Percentiles rank a stretch among this genome's conserved stretches.
Conservation (phyloP, 2,888 invertebrate species). For the Copidosoma aretas region DNA sequence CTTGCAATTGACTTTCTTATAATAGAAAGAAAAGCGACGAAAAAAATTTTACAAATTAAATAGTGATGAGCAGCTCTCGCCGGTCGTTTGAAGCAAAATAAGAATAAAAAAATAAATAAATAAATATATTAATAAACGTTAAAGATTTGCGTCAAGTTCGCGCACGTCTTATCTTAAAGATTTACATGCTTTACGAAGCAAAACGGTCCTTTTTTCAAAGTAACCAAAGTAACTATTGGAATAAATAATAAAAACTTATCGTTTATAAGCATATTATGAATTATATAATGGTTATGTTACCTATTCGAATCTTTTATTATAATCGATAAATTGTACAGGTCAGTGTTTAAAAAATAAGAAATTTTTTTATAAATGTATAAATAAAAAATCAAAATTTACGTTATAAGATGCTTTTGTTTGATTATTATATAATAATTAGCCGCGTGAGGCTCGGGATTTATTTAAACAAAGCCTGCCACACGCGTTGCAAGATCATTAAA, state of each 20-base stretch:
- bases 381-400: constrained; percentile 36
- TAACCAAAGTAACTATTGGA: constrained; percentile 28
- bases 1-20: constrained; percentile 23
- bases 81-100: constrained; percentile 9
- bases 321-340: constrained; percentile 37
- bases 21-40: constrained; percentile 18
- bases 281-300: constrained; percentile 36
- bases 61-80: constrained; percentile 14
- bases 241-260: constrained; percentile 22
- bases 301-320: constrained; percentile 37
- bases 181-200: constrained; percentile 11
- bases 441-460: constrained; percentile 6
- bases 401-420: constrained; percentile 38
- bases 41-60: constrained; percentile 5
- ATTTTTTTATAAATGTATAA: constrained; percentile 33
- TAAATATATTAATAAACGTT: constrained; percentile 9
- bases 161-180: constrained; percentile 14
- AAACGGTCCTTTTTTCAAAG: constrained; percentile 31
- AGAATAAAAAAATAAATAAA: constrained; percentile 10
- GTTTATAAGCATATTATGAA: constrained; percentile 23
- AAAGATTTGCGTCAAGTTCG: constrained; percentile 29
- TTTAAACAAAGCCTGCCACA: constrained; percentile 4
- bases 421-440: constrained; percentile 27
- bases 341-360: constrained; percentile 35
- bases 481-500: background rate